These are phyloP conservation scores for Eutrigla gurnardus DNA, from an alignment of 2,797 vertebrate genomes.

Conservation along the genomic window DNA sequence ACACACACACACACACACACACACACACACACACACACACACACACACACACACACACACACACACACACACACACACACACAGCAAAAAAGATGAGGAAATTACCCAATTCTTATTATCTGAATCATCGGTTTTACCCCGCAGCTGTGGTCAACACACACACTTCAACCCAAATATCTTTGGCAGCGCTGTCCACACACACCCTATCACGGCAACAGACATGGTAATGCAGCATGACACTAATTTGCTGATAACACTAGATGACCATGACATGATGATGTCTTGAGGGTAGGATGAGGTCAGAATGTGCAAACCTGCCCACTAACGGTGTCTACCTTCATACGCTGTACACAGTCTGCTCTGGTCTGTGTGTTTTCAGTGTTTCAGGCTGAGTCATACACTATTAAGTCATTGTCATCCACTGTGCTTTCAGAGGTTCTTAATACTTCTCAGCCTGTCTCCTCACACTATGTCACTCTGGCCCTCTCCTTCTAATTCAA, in stretches of 20 bases:
- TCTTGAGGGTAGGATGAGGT: slow-evolving; percentile 31
- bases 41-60: not conserved
- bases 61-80: not conserved
- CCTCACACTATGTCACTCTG: not conserved
- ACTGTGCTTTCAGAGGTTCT: slow-evolving; percentile 9
- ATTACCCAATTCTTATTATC: slow-evolving; percentile 54
- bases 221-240: slow-evolving; percentile 42
- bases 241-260: slow-evolving; percentile 51
- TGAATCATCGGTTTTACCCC: slow-evolving; percentile 61
- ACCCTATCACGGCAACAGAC: slow-evolving; percentile 39
- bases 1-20: not conserved
- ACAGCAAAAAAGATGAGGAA: slow-evolving; percentile 1
- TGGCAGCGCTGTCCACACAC: slow-evolving; percentile 63
- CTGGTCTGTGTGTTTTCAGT: not conserved
- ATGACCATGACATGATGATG: slow-evolving; percentile 32
- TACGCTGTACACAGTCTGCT: slow-evolving; percentile 4
- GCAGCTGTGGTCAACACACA: slow-evolving; percentile 63
- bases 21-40: not conserved
- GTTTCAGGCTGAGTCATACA: slow-evolving; percentile 30
- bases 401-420: slow-evolving; percentile 23
- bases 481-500: not conserved
- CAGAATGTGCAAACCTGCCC: slow-evolving; percentile 23
- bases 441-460: slow-evolving; percentile 9
- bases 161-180: slow-evolving; percentile 74
- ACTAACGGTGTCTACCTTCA: slow-evolving; percentile 21